phyloP scores from a whole-genome alignment of 2,888 invertebrate genomes.

The Drosophila ustulata region DNA sequence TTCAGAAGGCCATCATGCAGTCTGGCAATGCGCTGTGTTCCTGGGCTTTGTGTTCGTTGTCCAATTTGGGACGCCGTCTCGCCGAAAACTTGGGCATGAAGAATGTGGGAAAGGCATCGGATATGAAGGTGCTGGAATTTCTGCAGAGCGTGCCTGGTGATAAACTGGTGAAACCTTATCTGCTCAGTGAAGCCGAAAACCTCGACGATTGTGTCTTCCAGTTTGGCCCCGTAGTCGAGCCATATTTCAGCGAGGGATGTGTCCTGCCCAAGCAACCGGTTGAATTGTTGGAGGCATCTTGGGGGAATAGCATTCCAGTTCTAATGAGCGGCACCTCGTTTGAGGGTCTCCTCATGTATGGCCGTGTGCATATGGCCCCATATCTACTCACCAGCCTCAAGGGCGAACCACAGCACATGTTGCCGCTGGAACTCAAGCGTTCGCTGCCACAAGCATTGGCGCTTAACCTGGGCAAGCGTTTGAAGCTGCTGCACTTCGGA shows the following conservation, averaged over 20 bases:
- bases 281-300: conserved; percentile 71
- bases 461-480: conserved; percentile 50
- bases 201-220: conserved; percentile 77
- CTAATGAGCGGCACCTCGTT: conserved; percentile 83
- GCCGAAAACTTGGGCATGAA: conserved; percentile 73
- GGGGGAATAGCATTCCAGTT: conserved; percentile 83
- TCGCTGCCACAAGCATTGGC: conserved; percentile 60
- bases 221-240: conserved; percentile 83
- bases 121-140: conserved; percentile 65
- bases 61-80: conserved; percentile 72
- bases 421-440: conserved; percentile 75
- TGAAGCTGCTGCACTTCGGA: conserved; percentile 69
- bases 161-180: conserved; percentile 65
- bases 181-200: conserved; percentile 73
- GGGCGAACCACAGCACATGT: conserved; percentile 72
- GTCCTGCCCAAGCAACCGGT: conserved; percentile 75
- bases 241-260: conserved; percentile 74
- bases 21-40: conserved; percentile 80
- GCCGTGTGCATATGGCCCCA: conserved; percentile 67
- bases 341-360: conserved; percentile 82
- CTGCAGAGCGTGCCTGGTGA: conserved; percentile 63
- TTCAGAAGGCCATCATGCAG: conserved; percentile 82
- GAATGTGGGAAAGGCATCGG: conserved; percentile 64
- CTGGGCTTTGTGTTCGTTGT: conserved; percentile 73
- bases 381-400: conserved; percentile 68